phyloP scores from a whole-genome alignment of 1,140 invertebrate species.

The Oedothorax gibbosus region DNA sequence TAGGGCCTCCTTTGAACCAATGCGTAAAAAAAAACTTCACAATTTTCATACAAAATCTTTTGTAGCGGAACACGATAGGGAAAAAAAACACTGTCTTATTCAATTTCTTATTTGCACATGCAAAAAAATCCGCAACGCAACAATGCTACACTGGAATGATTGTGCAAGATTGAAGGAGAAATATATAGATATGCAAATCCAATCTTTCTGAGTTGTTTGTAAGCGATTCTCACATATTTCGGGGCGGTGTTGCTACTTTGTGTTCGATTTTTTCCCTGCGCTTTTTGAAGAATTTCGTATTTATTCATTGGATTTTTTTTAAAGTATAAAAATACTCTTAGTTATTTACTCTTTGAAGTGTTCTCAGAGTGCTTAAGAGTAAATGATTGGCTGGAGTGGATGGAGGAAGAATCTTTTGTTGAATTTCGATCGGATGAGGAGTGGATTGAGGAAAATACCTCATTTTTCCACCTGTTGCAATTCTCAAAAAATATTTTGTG shows the following conservation, averaged over 20 bases:
- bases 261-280: neutral
- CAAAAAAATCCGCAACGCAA: constrained; percentile 38
- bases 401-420: neutral
- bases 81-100: constrained; percentile 43
- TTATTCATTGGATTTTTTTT: constrained; percentile 37
- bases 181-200: constrained; percentile 49
- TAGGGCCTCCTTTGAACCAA: neutral
- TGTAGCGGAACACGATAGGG: constrained; percentile 21
- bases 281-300: constrained; percentile 10
- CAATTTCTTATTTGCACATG: constrained; percentile 54
- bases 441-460: neutral
- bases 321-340: constrained; percentile 5
- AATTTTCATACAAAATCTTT: constrained; percentile 24
- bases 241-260: neutral
- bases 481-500: no score
- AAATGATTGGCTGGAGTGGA: neutral
- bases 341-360: constrained; percentile 13
- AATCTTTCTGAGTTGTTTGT: constrained; percentile 43
- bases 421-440: constrained; percentile 1
- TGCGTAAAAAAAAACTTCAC: neutral
- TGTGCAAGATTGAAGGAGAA: neutral
- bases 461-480: constrained; percentile 20
- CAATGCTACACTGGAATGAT: constrained; percentile 38
- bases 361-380: constrained; percentile 19
- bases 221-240: constrained; percentile 48